These are phyloP conservation scores for Brachyhypopomus gauderio DNA, from an alignment of 2,113 vertebrate species.

Conservation along the genomic window DNA sequence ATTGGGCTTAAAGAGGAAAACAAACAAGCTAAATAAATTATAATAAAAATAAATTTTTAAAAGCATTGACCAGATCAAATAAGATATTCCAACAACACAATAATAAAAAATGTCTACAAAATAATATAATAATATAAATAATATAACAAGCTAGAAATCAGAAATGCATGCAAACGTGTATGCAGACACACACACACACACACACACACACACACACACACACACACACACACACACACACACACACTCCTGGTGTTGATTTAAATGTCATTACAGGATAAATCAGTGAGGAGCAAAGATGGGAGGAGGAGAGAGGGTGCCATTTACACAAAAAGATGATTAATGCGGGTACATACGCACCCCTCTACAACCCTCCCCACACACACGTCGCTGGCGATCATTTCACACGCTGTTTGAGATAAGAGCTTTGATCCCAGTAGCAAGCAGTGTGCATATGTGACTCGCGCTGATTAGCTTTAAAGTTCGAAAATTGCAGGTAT, in stretches of 20 bases:
- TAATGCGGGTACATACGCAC: neutral
- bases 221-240: neutral
- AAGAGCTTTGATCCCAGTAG: neutral
- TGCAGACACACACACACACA: neutral
- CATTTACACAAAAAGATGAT: conserved; percentile 13
- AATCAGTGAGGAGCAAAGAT: neutral
- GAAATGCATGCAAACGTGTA: neutral
- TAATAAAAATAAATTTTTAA: neutral
- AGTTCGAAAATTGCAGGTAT: conserved; percentile 16
- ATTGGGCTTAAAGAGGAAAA: too few relatives aligned
- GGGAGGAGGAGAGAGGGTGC: neutral
- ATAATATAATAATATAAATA: neutral
- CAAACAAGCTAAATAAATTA: too few relatives aligned
- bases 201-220: neutral
- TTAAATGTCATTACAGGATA: neutral
- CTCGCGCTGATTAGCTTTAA: neutral
- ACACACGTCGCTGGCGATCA: too few relatives aligned
- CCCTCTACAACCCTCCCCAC: neutral
- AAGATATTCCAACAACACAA: too few relatives aligned
- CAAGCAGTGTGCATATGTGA: conserved; percentile 12
- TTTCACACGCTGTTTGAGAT: neutral
- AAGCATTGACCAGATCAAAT: conserved; percentile 10
- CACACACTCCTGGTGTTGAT: neutral
- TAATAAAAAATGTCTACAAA: neutral
- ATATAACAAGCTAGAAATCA: neutral